phyloP scores from a whole-genome alignment of 2,888 invertebrate genomes.

The Rhopalosiphum nymphaeae region DNA sequence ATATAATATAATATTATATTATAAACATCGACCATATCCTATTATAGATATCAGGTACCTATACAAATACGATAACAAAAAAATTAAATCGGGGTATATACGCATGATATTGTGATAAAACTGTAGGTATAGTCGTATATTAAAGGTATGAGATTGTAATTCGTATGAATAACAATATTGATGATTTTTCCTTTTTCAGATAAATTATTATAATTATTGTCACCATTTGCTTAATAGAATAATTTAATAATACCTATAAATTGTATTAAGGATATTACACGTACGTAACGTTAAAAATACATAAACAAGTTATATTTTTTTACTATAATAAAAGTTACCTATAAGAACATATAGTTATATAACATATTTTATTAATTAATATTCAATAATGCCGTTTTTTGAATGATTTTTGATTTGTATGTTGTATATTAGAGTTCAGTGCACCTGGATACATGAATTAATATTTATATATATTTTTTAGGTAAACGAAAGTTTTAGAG shows the following conservation, averaged over 20 bases:
- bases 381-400: background rate
- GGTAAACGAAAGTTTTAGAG: background rate
- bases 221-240: background rate
- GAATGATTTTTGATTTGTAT: background rate
- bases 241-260: background rate
- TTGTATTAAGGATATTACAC: background rate
- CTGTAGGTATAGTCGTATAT: background rate
- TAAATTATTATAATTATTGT: background rate
- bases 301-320: background rate
- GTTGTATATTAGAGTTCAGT: background rate
- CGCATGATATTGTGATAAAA: background rate
- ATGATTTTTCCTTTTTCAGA: background rate
- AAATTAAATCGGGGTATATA: background rate
- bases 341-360: background rate
- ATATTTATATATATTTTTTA: background rate
- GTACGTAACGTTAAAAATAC: background rate
- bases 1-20: background rate
- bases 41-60: background rate
- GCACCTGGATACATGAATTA: background rate
- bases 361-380: background rate
- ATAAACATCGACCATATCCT: background rate
- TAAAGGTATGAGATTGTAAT: background rate
- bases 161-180: background rate
- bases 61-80: background rate
- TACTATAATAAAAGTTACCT: background rate